phyloP scores from a whole-genome alignment of 2,888 invertebrate species.

The Mechanitis messenoides region DNA sequence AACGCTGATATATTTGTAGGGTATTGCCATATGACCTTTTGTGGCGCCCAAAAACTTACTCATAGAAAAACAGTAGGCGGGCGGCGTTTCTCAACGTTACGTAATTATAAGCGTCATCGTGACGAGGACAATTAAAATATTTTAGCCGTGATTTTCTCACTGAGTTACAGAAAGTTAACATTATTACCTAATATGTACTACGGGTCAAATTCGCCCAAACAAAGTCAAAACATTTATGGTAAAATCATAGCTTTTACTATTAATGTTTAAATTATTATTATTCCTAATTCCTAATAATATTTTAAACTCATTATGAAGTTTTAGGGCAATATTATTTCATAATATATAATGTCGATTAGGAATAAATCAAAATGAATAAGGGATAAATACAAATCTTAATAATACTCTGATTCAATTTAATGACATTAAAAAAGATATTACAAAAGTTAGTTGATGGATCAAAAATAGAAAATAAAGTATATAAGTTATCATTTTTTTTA shows the following conservation, averaged over 20 bases:
- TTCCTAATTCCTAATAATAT: neutral
- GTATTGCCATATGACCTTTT: conserved; percentile 35
- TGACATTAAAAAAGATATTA: conserved; percentile 65
- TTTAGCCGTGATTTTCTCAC: conserved; percentile 29
- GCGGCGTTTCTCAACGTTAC: conserved; percentile 33
- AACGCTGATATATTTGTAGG: conserved; percentile 14
- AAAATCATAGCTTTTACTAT: neutral
- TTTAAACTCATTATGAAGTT: conserved; percentile 34
- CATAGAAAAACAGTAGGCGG: conserved; percentile 37
- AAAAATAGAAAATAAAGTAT: conserved; percentile 79
- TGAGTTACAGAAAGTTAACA: neutral
- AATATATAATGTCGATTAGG: conserved; percentile 70
- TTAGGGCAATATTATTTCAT: conserved; percentile 66
- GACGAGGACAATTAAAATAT: conserved; percentile 31
- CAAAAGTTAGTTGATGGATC: conserved; percentile 76
- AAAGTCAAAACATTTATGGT: neutral
- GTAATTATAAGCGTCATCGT: conserved; percentile 34
- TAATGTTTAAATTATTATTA: too few species aligned
- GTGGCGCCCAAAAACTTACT: conserved; percentile 35
- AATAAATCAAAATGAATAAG: conserved; percentile 72
- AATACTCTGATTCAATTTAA: conserved; percentile 79
- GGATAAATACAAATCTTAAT: conserved; percentile 70
- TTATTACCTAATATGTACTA: neutral
- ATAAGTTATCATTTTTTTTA: conserved; percentile 79
- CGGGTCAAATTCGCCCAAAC: neutral